Evolutionary conservation across 2,113 vertebrate genomes (phyloP).

Genomic region (Sinocyclocheilus rhinocerous): DNA sequence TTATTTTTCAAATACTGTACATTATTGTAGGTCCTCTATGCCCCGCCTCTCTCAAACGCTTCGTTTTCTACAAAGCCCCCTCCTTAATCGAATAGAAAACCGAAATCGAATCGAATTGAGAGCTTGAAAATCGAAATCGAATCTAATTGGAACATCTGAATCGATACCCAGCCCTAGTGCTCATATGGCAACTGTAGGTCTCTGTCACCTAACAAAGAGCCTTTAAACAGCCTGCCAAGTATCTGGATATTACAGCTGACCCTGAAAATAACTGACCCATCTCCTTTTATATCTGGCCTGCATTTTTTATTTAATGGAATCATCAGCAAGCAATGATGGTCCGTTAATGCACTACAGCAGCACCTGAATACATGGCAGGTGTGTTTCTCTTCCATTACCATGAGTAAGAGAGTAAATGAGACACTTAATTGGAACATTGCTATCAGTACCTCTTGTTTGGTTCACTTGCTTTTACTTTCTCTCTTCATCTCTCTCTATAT

Average conservation of each 20-base stretch:
- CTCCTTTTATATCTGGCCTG: conserved; percentile 60
- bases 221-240: conserved; percentile 54
- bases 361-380: conserved; percentile 59
- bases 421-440: conserved; percentile 79
- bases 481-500: conserved; percentile 39
- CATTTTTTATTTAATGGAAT: conserved; percentile 56
- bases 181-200: background rate
- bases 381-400: conserved; percentile 68
- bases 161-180: too few species aligned
- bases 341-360: conserved; percentile 67
- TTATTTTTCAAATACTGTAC: too few species aligned
- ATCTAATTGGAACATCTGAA: too few species aligned
- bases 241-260: conserved; percentile 59
- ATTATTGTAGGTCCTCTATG: too few species aligned
- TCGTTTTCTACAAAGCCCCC: too few species aligned
- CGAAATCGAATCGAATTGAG: too few species aligned
- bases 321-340: conserved; percentile 63
- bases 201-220: background rate
- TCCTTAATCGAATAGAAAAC: too few species aligned
- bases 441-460: conserved; percentile 53
- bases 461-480: background rate
- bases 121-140: too few species aligned
- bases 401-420: conserved; percentile 78
- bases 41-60: too few species aligned
- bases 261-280: conserved; percentile 56